Base-by-base conservation (phyloP, 2,797 vertebrate genomes). In the Coluber constrictor region DNA sequence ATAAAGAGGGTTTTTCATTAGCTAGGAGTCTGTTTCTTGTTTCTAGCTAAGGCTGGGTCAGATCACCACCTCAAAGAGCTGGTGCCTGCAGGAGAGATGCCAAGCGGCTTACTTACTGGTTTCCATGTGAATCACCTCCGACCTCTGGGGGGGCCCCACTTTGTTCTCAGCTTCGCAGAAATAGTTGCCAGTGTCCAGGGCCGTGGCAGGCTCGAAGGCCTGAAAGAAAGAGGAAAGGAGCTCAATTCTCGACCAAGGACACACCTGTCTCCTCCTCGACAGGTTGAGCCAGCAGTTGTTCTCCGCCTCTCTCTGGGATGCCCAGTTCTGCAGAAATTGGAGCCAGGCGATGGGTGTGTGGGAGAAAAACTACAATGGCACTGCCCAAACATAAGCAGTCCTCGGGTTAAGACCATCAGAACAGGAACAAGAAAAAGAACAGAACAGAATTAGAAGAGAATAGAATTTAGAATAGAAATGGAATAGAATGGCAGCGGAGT, bases 111-210 rank as follows among this genome's bases (percentile, higher is more conserved):
- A n/a, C 92, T 60, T 47, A 98, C 99, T 97, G 89, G 98, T 97
- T 89, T 98, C 97, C 99, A 99, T 98, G 54, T 0, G 94, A 4
- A 94, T 3, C 0, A 37, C 6, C 0, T 91, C 95, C 0, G 98
- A 98, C 61, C 54, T 94, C 96, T 97, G 92, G 2, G 98, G 0
- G 0, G 87, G 0, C 0, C 98, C 98, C 3, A 97, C 96, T 0
- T 57, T 88, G 32, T 99, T 99, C 18, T 0, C 0, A 0, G 98
- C 98, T 96, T 98, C 96, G n/a, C 99, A 99, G 95, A 3, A 96
- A 90, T 99, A 99, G 0, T 96, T 90, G 0, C 98, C 99, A 0
- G 95, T 66, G 93, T 99, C 98, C 0, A 1, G 32, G 95, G 97
- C 96, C 0, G 94, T 87, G 3, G 96, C 79, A 0, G 87, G 66